Conservation (phyloP, 2,797 vertebrate genomes). For the Hipposideros larvatus region DNA sequence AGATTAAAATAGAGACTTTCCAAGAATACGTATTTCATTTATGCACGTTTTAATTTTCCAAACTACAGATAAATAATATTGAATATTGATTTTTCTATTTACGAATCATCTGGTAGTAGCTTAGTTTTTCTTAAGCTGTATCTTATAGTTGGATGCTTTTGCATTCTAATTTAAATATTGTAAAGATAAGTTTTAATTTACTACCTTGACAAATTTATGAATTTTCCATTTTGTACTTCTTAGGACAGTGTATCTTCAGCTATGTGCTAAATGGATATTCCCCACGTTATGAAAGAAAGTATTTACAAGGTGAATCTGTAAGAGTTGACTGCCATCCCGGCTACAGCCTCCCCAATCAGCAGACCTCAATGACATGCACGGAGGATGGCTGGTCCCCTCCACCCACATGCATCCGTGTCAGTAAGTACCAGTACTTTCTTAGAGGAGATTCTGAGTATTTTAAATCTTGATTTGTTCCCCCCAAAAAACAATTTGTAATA, state of each 20-base stretch:
- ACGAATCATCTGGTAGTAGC: too few relatives aligned
- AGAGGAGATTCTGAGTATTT: not conserved
- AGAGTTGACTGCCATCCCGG: accelerated
- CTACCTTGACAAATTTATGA: not conserved
- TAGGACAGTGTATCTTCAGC: not conserved
- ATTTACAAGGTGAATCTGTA: constrained; percentile 24
- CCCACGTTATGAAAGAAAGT: accelerated
- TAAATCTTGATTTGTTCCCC: not conserved
- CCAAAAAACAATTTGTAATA: not conserved
- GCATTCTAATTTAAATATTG: not conserved
- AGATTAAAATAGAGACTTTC: not conserved
- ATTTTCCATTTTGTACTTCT: not conserved
- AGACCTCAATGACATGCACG: constrained; percentile 66
- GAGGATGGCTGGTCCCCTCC: constrained; percentile 78
- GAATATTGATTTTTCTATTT: not conserved
- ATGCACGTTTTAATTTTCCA: not conserved
- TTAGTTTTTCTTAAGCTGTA: too few relatives aligned
- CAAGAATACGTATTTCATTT: not conserved
- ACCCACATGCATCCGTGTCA: constrained; percentile 65
- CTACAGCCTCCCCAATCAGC: not conserved
- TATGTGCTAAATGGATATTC: not conserved
- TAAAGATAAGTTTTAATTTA: not conserved
- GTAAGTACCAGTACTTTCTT: constrained; percentile 76
- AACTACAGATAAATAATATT: not conserved
- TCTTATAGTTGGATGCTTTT: not conserved